Evolutionary conservation across 2,797 vertebrate genomes (phyloP), one percentile per base, ranked within the genome.

Genomic region (Rhinella marina): DNA sequence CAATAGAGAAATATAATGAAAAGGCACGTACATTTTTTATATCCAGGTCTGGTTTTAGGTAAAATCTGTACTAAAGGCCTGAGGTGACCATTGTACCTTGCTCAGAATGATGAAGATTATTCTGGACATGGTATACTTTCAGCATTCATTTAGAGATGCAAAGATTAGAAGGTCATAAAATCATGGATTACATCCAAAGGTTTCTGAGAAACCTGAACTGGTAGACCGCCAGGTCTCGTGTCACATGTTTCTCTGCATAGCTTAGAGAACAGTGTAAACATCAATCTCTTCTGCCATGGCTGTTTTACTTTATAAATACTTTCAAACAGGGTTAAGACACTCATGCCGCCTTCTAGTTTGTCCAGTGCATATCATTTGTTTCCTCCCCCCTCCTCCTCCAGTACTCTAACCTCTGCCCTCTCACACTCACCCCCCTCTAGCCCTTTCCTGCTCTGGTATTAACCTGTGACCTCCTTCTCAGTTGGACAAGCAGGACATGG

Each of bases 371-470:
- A 70, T 21, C 54, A 85, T 61, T 62, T 54, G 86, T 57, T 52
- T 62, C 64, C 54, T 54, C 70, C 79, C 79, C 82, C 86, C 82
- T 87, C 72, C 85, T 83, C 56, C 73, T 48, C 59, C 61, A 72
- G 73, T 62, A 76, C 79, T 66, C 79, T 88, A 90, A 88, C 89
- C 89, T 88, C 84, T 90, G 89, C 87, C 86, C 87, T 85, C 82
- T 85, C 23, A 86, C 76, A 64, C 76, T 85, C 78, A 62, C 77
- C 83, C 78, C 64, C 76, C 25, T 86, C 80, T 62, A 77, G 82
- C 78, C 79, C 83, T 81, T 82, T 85, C 88, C 84, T 81, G 85
- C 72, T 19, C 88, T 89, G 88, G 88, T 61, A 82, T 89, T 89
- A 89, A 90, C 86, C 87, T 86, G 84, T 87, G 89, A 85, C 89